phyloP scores from a whole-genome alignment of 2,888 invertebrate genomes.

The Lampropteryx suffumata region DNA sequence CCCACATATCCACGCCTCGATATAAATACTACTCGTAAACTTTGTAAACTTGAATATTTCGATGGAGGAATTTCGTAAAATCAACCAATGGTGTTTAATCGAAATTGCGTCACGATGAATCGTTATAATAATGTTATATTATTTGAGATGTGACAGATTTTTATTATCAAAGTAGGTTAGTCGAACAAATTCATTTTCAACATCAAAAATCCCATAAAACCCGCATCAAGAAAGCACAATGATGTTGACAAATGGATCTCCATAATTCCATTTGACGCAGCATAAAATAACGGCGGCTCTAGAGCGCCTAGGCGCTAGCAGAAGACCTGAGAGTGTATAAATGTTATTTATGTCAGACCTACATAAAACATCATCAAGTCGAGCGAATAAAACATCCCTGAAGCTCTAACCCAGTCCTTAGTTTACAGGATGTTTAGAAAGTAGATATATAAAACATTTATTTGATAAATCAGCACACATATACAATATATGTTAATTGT shows the following conservation, averaged over 20 bases:
- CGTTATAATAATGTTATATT: too few species aligned
- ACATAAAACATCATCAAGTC: constrained; percentile 1
- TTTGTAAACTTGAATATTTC: too few species aligned
- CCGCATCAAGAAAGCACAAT: neutral
- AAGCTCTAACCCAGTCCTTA: neutral
- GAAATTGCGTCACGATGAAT: too few species aligned
- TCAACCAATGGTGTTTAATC: too few species aligned
- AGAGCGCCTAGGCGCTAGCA: neutral
- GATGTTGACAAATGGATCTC: constrained; percentile 6
- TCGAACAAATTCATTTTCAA: too few species aligned
- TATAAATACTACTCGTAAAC: too few species aligned
- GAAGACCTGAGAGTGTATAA: neutral
- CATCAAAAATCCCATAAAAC: neutral
- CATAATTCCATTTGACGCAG: constrained; percentile 9
- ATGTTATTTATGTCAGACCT: constrained; percentile 1
- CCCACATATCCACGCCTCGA: too few species aligned
- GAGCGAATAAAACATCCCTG: constrained; percentile 7
- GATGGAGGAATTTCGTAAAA: too few species aligned
- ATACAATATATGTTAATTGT: too few species aligned
- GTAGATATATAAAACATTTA: too few species aligned
- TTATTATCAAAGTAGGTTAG: neutral
- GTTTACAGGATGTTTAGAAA: neutral
- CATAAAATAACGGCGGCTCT: constrained; percentile 1
- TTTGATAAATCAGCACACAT: too few species aligned
- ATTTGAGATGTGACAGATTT: neutral